Percentiles rank a stretch among this genome's conserved stretches.
Evolutionary conservation across 2,113 vertebrate species (phyloP).

Genomic region (Chitala chitala): DNA sequence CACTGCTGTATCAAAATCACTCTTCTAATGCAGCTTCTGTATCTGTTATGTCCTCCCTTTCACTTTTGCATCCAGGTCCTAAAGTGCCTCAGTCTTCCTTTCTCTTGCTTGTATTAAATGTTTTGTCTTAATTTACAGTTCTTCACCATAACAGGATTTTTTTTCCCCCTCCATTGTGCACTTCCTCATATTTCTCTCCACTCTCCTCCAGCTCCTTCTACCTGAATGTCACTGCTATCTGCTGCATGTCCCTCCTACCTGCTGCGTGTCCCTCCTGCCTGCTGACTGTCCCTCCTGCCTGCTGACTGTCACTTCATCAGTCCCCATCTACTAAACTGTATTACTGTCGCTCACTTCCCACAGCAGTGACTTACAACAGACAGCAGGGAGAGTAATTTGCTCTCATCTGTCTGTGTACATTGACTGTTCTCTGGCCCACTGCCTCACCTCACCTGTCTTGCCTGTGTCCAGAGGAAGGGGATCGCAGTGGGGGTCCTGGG

Average conservation of each 20-base stretch:
- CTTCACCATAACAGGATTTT: too few species aligned
- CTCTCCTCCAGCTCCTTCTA: background rate
- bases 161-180: background rate
- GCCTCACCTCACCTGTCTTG: slow-evolving; percentile 26
- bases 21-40: too few species aligned
- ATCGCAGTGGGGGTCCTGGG: slow-evolving; percentile 66
- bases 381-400: background rate
- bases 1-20: too few species aligned
- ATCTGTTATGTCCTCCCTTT: background rate
- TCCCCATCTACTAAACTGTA: too few species aligned
- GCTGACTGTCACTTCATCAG: background rate
- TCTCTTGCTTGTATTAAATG: too few species aligned
- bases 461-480: slow-evolving; percentile 55
- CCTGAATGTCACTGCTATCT: background rate
- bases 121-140: too few species aligned
- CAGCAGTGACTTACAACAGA: background rate
- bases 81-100: too few species aligned
- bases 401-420: background rate
- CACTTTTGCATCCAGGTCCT: too few species aligned
- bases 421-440: background rate
- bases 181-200: background rate
- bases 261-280: background rate
- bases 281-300: background rate
- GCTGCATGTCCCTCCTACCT: background rate
- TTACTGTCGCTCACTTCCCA: background rate